phyloP scores from a whole-genome alignment of 2,113 vertebrate species.

The Rhadina sibilatrix region DNA sequence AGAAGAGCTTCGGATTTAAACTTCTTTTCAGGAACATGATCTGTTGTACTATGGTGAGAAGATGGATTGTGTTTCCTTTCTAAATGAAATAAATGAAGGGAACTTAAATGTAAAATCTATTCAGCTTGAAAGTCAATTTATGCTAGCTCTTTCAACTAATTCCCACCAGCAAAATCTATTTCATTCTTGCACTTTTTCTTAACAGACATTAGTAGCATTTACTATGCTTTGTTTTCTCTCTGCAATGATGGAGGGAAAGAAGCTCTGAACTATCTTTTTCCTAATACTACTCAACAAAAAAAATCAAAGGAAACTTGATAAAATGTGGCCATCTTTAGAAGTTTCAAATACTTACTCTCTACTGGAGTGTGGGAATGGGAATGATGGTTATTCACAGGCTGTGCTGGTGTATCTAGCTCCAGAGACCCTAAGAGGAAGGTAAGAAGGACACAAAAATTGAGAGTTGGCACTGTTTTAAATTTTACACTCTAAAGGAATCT shows the following conservation, averaged over 20 bases:
- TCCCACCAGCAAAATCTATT: neutral
- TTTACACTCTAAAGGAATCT: neutral
- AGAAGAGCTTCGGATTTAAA: conserved; percentile 99
- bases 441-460: neutral
- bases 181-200: neutral
- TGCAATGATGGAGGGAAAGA: neutral
- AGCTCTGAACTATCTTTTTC: neutral
- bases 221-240: neutral
- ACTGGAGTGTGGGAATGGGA: conserved; percentile 90
- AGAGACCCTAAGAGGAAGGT: conserved; percentile 80
- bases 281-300: neutral
- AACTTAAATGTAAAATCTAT: neutral
- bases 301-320: neutral
- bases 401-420: conserved; percentile 96
- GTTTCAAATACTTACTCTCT: conserved; percentile 86
- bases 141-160: neutral
- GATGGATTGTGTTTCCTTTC: conserved; percentile 95
- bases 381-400: conserved; percentile 97
- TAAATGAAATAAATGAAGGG: conserved; percentile 63
- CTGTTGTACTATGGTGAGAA: conserved; percentile 89
- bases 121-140: neutral
- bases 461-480: neutral
- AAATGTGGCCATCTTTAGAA: neutral
- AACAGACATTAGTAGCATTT: neutral
- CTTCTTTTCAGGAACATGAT: conserved; percentile 97